Evolutionary conservation across 1,140 invertebrate genomes (phyloP), one percentile per base, ranked within the genome.

Genomic region (Pygmarrhopalites habei): DNA sequence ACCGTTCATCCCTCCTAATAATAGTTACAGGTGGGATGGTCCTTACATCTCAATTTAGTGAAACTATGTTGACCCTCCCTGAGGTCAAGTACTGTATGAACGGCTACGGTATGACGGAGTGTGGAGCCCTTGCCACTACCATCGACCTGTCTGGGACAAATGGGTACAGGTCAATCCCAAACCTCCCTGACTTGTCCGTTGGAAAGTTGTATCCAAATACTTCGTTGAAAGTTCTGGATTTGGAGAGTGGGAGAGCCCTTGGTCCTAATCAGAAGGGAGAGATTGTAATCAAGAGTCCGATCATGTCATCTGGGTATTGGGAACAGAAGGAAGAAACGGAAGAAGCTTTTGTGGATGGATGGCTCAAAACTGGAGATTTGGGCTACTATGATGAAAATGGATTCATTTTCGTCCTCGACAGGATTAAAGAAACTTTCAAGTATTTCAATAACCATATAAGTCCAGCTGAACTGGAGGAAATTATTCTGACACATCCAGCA

Each of bases 311-410:
- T 5, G 59, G 62, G 1, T 68, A 68, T 25, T 68, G 66, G 66
- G 62, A 64, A n/a, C n/a, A 59, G 21, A 25, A 49, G 1, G 62
- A 59, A 39, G 63, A 65, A 26, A 60, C 23, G 1, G 52, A 23
- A 19, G 26, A 32, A 14, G 23, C n/a, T 3, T 58, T 68, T 12
- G 47, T 55, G 26, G 35, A 70, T 23, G 69, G 69, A 19, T 71
- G 70, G 70, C 41, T 72, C 44, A 44, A 29, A 32, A 71, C 70
- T 29, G 72, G 73, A 19, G 73, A 74, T 65, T 39, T 73, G 12
- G 72, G 68, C 5, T 71, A 70, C 55, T 74, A 65, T 58, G 72
- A 73, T 64, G 57, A 69, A 17, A 51, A 69, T 21, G 72, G 70
- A 32, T 64, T 63, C 43, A 46, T 74, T n/a, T 74, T 68, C 59